Percentiles rank a stretch among this genome's conserved stretches.
Evolutionary conservation across 1,140 invertebrate genomes (phyloP).

Genomic region (Zeugodacus cucurbitae): DNA sequence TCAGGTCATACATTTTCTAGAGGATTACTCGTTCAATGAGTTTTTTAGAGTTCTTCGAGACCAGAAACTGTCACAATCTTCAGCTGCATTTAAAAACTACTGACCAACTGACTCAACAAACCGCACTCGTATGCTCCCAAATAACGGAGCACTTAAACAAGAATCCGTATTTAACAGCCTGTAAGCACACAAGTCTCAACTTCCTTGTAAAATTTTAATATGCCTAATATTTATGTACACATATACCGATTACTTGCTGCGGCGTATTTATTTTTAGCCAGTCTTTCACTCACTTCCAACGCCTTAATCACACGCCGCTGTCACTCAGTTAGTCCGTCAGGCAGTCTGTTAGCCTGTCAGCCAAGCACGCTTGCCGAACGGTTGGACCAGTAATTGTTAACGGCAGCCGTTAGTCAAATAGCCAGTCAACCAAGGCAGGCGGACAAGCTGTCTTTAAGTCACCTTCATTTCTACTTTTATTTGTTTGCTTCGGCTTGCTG

Average conservation of each 20-base stretch:
- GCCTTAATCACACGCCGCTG: conserved; percentile 16
- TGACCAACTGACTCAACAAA: too few relatives aligned
- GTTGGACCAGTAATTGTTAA: background rate
- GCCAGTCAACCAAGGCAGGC: background rate
- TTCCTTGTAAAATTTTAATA: background rate
- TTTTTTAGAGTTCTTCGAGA: too few relatives aligned
- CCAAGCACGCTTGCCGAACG: background rate
- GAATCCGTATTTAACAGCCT: background rate
- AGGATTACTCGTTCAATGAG: too few relatives aligned
- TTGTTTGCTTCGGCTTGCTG: background rate
- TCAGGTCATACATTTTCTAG: too few relatives aligned
- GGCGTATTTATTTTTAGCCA: background rate
- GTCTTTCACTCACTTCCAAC: background rate
- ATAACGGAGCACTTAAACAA: background rate
- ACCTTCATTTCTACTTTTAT: background rate
- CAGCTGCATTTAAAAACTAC: too few relatives aligned
- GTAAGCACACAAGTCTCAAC: background rate
- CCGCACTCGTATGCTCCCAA: too few relatives aligned
- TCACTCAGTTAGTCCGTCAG: background rate
- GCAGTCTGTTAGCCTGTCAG: background rate
- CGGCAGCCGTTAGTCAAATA: background rate
- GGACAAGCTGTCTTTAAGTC: conserved; percentile 10
- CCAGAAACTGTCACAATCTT: too few relatives aligned
- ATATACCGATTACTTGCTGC: too few relatives aligned
- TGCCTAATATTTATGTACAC: too few relatives aligned